Base-by-base conservation (phyloP, 2,113 vertebrate genomes). In the Clarias macrocephalus region DNA sequence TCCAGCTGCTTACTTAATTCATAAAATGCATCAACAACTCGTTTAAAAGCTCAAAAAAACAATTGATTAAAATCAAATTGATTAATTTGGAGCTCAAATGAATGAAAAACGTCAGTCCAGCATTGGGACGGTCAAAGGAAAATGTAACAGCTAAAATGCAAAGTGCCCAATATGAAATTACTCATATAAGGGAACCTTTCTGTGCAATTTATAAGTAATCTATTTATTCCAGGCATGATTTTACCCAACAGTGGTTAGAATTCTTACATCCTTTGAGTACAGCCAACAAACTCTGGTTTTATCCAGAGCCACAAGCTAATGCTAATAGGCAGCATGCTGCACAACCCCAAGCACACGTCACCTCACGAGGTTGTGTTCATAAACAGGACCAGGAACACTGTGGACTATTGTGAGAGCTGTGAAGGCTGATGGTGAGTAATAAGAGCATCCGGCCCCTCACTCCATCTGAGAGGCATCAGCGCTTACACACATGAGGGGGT, bases 361-460 rank as follows among this genome's bases (percentile, higher is more conserved):
- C 90, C 90, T 88, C 93, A 93, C 91, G 91, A 37, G 91, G 80
- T 65, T 83, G 52, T 73, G 90, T 89, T 91, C 91, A 88, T 91
- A 91, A 89, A 88, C 87, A 81, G 90, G 54, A 60, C 68, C 33
- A 28, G 28, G 59, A 77, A 88, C 83, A 73, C 65, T 66, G 80
- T 30, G 28, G 70, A 65, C 76, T 56, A 89, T 91, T 91, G 92
- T 94, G 91, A 88, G 91, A 42, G 56, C 90, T 30, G 88, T 90
- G 65, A 75, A 81, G 89, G 82, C 89, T 88, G 85, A 85, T 89
- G 82, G 90, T 92, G 91, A 81, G 63, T 88, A 89, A 92, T 91
- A 93, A 95, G 93, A 93, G 90, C 88, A 91, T 92, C 91, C 92
- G 68, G 91, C 90, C 89, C 88, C 91, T 89, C 88, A 80, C 86